Base-by-base conservation (phyloP, 2,888 invertebrate genomes). In the Dichetophora obliterata region DNA sequence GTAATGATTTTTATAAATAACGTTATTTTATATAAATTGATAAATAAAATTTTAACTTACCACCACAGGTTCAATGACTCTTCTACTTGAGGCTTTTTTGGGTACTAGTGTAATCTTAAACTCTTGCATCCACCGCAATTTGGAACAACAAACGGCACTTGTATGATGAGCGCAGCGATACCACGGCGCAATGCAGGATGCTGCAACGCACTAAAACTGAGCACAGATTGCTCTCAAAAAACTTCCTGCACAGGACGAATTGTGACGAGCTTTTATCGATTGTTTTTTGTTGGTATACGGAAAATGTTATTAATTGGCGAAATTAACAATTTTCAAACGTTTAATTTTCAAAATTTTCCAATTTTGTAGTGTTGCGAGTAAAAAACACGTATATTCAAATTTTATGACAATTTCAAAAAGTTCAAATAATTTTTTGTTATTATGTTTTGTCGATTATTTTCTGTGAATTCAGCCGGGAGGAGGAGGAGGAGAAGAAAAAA, bases 261-360 rank as follows among this genome's bases (percentile, higher is more conserved):
- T 59, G 43, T 19, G 50, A 68, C 63, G 61, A 63, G 72, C 74
- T 52, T 52, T 66, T 74, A 74, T 74, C 54, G 66, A 66, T 74
- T 73, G 37, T 27, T 65, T 37, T 74, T 66, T 74, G 19, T 73
- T 73, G 57, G 70, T 71, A 73, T 74, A 54, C 66, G 11, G 34
- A 65, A 27, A 37, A 27, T 59, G 48, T 48, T 61, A 22, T 48
- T 24, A 61, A 24, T 31, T 43, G 8, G 19, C 22, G 48, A 43
- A 54, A 71, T 71, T 43, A 54, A 59, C 19, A 71, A 27, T 73
- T 63, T 73, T 48, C 34, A 22, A 48, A 73, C 52, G 48, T 31
- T 16, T 50, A 34, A 63, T 50, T 71, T 57, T 34, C 8, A 59
- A 57, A 54, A 70, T 19, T n/a, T 70, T 14, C 31, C 54, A 70